Base-by-base conservation (phyloP, 2,113 vertebrate species). In the Setophaga coronata region DNA sequence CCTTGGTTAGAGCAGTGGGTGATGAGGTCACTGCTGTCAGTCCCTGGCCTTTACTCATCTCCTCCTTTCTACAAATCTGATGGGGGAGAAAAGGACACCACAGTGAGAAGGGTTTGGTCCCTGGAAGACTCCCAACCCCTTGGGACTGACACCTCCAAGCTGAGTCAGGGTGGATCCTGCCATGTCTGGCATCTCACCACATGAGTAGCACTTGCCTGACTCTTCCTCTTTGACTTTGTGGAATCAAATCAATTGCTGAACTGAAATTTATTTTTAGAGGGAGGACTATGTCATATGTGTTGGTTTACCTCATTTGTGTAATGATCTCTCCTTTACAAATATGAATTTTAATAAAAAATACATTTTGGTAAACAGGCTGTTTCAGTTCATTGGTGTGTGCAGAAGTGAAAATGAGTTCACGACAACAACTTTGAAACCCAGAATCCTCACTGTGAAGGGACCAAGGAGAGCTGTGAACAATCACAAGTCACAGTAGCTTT, bases 241-340 rank as follows among this genome's bases (percentile, higher is more conserved):
- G 76, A 95, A 92, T 92, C 69, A 64, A 93, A 94, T 83, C 58
- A 71, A 80, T 93, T 73, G 82, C 82, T 90, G 85, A 82, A 64
- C 1, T 81, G 60, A 88, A 38, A 81, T 87, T 86, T 96, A 92
- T 96, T 96, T 96, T 97, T 95, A 56, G 88, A 94, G 79, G 80
- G 56, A 93, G 54, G 78, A 90, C 31, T 43, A 26, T 54, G 90
- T 90, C 57, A 6, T 45, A 58, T 36, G n/a, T 89, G 80, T 95
- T 86, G 85, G 92, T 95, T 96, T 96, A 97, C 96, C 93, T 97
- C 95, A 89, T 92, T 96, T 93, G 76, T 96, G 92, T 95, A 95
- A 95, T 50, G 83, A 87, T 73, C 65, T 91, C 70, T 93, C 84
- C 94, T 96, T 95, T 93, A 67, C 72, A 88, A 83, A 93, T 90